These are phyloP conservation scores for Mungos mungo DNA, from an alignment of 2,113 vertebrate genomes.

Conservation along the genomic window DNA sequence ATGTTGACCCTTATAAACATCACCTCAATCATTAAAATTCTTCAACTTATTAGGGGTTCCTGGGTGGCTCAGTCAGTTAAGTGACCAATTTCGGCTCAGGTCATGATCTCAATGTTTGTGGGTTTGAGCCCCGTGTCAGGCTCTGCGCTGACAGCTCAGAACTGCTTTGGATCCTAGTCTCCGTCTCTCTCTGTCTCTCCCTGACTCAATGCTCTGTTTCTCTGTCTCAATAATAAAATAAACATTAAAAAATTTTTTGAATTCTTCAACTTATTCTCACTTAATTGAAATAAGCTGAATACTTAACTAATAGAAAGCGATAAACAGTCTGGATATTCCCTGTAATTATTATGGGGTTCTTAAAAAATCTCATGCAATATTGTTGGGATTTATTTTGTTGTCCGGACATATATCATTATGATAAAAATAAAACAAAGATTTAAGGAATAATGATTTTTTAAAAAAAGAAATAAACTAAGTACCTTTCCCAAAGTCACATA, in stretches of 20 bases:
- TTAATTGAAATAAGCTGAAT: not conserved
- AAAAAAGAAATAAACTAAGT: not conserved
- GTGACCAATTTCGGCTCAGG: too few relatives aligned
- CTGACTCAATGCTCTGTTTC: too few relatives aligned
- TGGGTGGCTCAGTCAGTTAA: too few relatives aligned
- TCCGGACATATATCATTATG: not conserved
- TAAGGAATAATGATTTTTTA: not conserved
- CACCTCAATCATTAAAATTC: not conserved
- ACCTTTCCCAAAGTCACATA: not conserved
- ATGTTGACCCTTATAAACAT: not conserved
- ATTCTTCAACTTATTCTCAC: not conserved
- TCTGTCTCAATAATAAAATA: too few relatives aligned
- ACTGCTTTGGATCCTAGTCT: too few relatives aligned
- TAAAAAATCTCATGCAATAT: not conserved
- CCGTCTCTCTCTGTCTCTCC: too few relatives aligned
- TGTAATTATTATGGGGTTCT: not conserved
- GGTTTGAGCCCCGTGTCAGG: too few relatives aligned
- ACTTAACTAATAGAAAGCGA: not conserved
- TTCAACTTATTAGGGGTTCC: not conserved
- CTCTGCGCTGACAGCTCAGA: too few relatives aligned
- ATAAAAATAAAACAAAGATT: not conserved
- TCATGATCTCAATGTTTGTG: too few relatives aligned
- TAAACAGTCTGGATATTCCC: not conserved
- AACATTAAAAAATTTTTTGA: not conserved
- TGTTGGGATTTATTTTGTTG: conserved; percentile 1